Base-by-base conservation (phyloP, 1,140 invertebrate species). In the Brachystomella parvula region DNA sequence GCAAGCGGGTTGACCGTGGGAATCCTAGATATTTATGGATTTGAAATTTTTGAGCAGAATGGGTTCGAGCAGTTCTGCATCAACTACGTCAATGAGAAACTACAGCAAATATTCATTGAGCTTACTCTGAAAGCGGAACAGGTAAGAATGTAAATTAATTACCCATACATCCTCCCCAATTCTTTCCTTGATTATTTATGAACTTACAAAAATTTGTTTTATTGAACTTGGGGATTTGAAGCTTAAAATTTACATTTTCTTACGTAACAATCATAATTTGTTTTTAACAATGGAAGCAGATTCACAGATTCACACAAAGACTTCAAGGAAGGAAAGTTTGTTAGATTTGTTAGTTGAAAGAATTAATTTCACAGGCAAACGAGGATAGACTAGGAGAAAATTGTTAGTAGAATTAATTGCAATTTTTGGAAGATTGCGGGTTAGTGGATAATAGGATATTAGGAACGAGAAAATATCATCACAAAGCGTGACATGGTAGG, bases 41-140 rank as follows among this genome's bases (percentile, higher is more conserved):
- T 86, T 76, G 85, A 86, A 76, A 85, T 86, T 59, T 86, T 86
- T 73, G 76, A 81, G 47, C 78, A 80, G 72, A 86, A 86, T 76
- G 86, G 89, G 61, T 93, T 93, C 79, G 89, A 92, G 76, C 87
- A 90, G 73, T 82, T 82, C 72, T 82, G 82, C 72, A 83, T 83
- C 26, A 96, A 97, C 80, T 97, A 92, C 79, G 94, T 94, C 64
- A 89, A 90, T 77, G 86, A 88, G 77, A 87, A 89, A 76, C 78
- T 89, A n/a, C 87, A 89, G 74, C 87, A 88, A 75, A 88, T 89
- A 61, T 89, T 89, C 75, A 88, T 89, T 70, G 86, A 89, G 70
- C 77, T 88, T 24, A 89, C 87, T 0, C 75, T 89, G 26, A 89
- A 88, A 76, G 84, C 85, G 44, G 87, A 89, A 76, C 85, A 86